These are phyloP conservation scores for Cotesia typhae DNA, from an alignment of 1,140 invertebrate species.

Conservation along the genomic window DNA sequence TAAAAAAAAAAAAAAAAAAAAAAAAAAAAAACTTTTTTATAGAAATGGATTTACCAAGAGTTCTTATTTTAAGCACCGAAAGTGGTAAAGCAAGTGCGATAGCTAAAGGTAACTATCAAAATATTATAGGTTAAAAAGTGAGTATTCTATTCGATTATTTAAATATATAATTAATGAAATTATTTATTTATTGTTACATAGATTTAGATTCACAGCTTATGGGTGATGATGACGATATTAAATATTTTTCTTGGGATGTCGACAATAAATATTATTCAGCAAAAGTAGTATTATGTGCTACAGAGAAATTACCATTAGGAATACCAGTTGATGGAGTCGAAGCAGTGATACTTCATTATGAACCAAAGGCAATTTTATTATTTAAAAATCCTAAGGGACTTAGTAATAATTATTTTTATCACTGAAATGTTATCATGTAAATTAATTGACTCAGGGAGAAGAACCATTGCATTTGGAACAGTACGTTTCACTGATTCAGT, in stretches of 20 bases:
- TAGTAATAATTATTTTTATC: conserved; percentile 1
- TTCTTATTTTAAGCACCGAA: conserved; percentile 52
- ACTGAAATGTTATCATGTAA: conserved; percentile 12
- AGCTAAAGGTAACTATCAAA: conserved; percentile 53
- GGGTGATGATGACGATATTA: conserved; percentile 57
- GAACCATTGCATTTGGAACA: conserved; percentile 49
- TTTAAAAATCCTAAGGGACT: conserved; percentile 14
- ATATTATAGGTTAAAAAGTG: conserved; percentile 14
- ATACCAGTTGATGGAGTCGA: conserved; percentile 64
- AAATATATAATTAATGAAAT: conserved; percentile 33
- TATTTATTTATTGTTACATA: conserved; percentile 57
- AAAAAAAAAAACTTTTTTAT: not conserved
- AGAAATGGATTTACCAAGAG: conserved; percentile 53
- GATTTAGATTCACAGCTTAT: conserved; percentile 58
- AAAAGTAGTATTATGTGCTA: conserved; percentile 67
- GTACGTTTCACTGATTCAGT: conserved; percentile 48
- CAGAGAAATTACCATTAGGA: conserved; percentile 63
- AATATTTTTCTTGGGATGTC: conserved; percentile 70
- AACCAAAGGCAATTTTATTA: conserved; percentile 65
- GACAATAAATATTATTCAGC: conserved; percentile 76
- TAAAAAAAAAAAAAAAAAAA: not conserved
- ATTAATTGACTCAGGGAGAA: conserved; percentile 56
- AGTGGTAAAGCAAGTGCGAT: conserved; percentile 54
- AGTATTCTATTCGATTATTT: not conserved
- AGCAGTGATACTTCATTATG: conserved; percentile 70